phyloP scores from a whole-genome alignment of 2,113 vertebrate genomes.

The Vicugna pacos region DNA sequence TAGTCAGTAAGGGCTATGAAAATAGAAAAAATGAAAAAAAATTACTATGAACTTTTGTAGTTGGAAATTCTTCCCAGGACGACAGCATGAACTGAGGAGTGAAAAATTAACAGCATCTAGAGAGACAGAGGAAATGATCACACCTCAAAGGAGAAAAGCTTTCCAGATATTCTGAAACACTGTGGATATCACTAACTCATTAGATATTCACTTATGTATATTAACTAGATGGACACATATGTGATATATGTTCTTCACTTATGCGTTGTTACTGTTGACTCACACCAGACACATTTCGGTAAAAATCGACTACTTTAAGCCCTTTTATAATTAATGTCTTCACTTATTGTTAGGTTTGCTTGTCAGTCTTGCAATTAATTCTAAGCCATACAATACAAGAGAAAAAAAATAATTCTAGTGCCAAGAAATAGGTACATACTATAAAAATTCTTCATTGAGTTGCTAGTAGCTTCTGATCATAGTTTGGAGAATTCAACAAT shows the following conservation, averaged over 20 bases:
- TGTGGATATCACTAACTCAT: background rate
- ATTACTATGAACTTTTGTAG: background rate
- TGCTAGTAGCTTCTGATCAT: background rate
- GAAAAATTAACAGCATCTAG: background rate
- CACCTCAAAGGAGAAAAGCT: background rate
- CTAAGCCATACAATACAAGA: background rate
- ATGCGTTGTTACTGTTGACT: background rate
- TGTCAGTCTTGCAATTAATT: background rate
- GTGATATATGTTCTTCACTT: background rate
- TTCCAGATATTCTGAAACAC: background rate
- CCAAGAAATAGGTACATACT: background rate
- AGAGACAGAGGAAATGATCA: background rate
- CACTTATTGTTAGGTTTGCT: background rate
- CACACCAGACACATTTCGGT: background rate
- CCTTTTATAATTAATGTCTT: conserved; percentile 25
- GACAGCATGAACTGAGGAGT: background rate
- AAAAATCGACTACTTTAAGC: background rate
- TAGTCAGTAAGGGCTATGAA: background rate
- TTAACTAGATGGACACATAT: background rate
- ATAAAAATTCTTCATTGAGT: background rate
- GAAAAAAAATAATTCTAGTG: background rate
- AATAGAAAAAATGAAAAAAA: background rate
- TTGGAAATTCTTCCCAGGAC: background rate
- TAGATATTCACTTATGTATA: background rate
- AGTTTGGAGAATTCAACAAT: background rate